Evolutionary conservation across 2,113 vertebrate genomes (phyloP), one percentile per base, ranked within the genome.

Genomic region (Ictalurus punctatus): DNA sequence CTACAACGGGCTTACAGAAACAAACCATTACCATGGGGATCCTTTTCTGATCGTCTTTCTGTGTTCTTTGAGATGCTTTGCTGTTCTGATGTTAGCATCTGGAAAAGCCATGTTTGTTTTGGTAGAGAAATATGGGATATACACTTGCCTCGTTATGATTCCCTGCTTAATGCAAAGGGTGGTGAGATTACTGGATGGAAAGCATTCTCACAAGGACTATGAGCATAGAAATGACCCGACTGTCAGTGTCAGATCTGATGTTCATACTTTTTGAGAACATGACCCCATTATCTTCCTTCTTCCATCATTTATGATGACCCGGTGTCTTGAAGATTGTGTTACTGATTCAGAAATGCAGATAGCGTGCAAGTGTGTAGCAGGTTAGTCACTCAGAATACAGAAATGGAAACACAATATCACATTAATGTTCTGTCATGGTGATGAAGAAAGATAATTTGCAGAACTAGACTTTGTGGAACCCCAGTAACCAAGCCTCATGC

Each of bases 1-100:
- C 85, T 34, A 94, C 89, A 90, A 86, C 52, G 90, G 90, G 90
- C 93, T 89, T 92, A 93, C 86, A 90, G 90, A 95, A 94, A 94
- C 92, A 95, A 88, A 91, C 89, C 84, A 84, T 87, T 81, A 87
- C 86, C 84, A 59, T 90, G 89, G 89, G 86, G 78, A 84, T 90
- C 93, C 88, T 89, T 92, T 84, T 92, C 82, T 87, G 86, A 89
- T 91, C 79, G 86, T 81, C 85, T 91, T 92, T 91, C 88, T 78
- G 83, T 92, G 89, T 93, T 92, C 90, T 90, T 88, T 89, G 90
- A 89, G 87, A 89, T 19, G 89, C 90, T 89, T 88, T 88, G 90
- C 87, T 85, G 90, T 85, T 92, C 59, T 19, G 74, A 86, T 78
- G 58, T 21, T 90, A 84, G 87, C 79, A 83, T 88, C 83, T 90